Evolutionary conservation across 2,113 vertebrate species (phyloP), one percentile per base, ranked within the genome.

Genomic region (Microcebus jonahi): DNA sequence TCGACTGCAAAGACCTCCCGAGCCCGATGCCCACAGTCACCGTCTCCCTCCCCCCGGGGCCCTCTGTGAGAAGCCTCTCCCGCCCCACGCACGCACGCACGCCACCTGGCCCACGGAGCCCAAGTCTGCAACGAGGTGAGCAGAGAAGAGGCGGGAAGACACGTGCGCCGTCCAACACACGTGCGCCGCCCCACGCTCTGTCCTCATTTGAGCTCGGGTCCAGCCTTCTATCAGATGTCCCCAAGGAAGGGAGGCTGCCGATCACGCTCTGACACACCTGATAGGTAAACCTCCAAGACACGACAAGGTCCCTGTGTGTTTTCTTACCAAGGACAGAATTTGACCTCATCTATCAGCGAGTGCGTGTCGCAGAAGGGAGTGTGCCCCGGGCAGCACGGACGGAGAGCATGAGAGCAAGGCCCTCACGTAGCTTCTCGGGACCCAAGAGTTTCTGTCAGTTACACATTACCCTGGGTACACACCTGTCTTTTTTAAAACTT

Each of bases 301-400:
- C 5, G 75, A 83, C 39, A 59, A 79, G 48, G 36, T 92, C 45
- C 67, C 15, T 48, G 0, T 3, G 9, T 73, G 70, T 85, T 68
- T 48, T 50, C 70, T 53, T 73, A 34, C 42, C 14, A 29, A 86
- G 93, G 68, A 29, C 82, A 97, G 91, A 95, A 27, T 95, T 80
- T 93, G 93, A 86, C 96, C 97, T 94, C 13, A 0, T n/a, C 50
- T 95, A 84, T 89, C 86, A 53, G 25, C 39, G n/a, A 17, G 63
- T 31, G 29, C 65, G 65, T 23, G 77, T 6, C 39, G 3, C 31
- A 7, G 82, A 75, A 21, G 39, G 92, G 90, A 6, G 59, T 70
- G 80, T 67, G 55, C 29, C 59, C 34, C 2, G 9, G 48, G 61
- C n/a, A 39, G 53, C 90, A 80, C 0, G 11, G 75, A 12, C n/a